Conservation (phyloP, 2,888 invertebrate species). For the Chalcis sispes region DNA sequence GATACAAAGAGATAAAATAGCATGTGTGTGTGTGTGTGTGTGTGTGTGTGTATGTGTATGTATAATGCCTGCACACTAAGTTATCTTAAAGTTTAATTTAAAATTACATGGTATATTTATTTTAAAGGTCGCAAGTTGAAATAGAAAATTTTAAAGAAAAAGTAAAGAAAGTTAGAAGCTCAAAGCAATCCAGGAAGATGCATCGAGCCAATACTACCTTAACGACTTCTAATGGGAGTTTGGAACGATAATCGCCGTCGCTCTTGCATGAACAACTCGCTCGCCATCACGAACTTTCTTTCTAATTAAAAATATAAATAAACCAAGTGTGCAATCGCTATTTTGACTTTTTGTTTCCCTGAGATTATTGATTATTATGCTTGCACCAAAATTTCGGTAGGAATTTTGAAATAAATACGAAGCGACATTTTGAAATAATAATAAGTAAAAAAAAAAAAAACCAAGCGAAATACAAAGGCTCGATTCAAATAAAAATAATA, state of each 20-base stretch:
- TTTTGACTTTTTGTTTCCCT: background rate
- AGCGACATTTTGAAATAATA: too few relatives aligned
- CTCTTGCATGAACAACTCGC: constrained; percentile 65
- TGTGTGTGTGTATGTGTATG: too few relatives aligned
- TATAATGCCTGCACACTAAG: background rate
- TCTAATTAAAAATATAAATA: constrained; percentile 69
- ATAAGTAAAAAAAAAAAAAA: too few relatives aligned
- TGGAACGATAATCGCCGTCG: constrained; percentile 73
- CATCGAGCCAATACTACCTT: constrained; percentile 74
- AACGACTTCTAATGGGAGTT: constrained; percentile 75
- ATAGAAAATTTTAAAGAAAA: constrained; percentile 43
- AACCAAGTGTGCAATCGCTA: constrained; percentile 66
- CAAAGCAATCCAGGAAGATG: constrained; percentile 62
- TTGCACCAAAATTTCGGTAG: too few relatives aligned
- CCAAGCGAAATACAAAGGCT: too few relatives aligned
- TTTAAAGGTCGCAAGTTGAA: constrained; percentile 27
- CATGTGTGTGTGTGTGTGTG: too few relatives aligned
- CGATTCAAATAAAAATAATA: background rate
- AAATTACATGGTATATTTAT: constrained; percentile 10
- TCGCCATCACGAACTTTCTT: constrained; percentile 66
- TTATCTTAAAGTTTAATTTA: constrained; percentile 28
- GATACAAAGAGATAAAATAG: background rate
- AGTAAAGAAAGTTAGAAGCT: constrained; percentile 41
- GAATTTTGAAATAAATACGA: too few relatives aligned
- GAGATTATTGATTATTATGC: too few relatives aligned